Percentiles rank a stretch among this genome's conserved stretches.
Conservation (phyloP, 2,797 vertebrate species). For the Pelochelys cantorii region DNA sequence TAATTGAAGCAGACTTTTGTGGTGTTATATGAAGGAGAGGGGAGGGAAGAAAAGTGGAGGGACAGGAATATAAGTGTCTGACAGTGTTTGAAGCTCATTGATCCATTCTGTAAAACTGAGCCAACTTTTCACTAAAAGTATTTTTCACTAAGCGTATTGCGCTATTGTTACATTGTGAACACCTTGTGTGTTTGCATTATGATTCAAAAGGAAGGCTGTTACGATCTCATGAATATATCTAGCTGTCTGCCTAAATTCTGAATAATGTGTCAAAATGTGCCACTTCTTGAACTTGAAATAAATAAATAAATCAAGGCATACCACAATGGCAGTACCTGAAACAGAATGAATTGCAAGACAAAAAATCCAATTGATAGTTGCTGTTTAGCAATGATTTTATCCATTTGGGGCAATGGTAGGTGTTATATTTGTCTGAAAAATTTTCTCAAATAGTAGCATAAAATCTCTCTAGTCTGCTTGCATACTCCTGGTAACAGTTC, state of each 20-base stretch:
- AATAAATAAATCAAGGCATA: conserved; percentile 28
- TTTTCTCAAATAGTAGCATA: conserved; percentile 3
- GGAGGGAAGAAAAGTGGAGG: background rate
- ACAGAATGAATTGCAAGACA: conserved; percentile 12
- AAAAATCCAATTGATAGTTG: background rate
- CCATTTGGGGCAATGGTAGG: background rate
- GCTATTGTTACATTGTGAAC: rapidly evolving
- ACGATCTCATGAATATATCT: background rate
- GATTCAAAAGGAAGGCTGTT: background rate
- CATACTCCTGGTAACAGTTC: conserved; percentile 26
- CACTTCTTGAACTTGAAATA: conserved; percentile 4
- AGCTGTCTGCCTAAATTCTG: conserved; percentile 10
- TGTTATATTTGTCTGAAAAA: background rate
- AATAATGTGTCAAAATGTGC: conserved; percentile 2
- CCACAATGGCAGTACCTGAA: background rate
- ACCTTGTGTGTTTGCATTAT: background rate
- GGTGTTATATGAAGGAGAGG: background rate
- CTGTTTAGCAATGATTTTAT: background rate
- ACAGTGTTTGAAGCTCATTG: background rate
- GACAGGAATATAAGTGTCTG: background rate
- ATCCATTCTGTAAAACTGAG: background rate
- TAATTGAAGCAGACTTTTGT: background rate
- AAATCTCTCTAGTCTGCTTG: background rate
- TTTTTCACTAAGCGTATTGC: background rate
- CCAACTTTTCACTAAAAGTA: background rate